Conservation (phyloP, 1,140 invertebrate species). For the Brachionus asplanchnoidis region DNA sequence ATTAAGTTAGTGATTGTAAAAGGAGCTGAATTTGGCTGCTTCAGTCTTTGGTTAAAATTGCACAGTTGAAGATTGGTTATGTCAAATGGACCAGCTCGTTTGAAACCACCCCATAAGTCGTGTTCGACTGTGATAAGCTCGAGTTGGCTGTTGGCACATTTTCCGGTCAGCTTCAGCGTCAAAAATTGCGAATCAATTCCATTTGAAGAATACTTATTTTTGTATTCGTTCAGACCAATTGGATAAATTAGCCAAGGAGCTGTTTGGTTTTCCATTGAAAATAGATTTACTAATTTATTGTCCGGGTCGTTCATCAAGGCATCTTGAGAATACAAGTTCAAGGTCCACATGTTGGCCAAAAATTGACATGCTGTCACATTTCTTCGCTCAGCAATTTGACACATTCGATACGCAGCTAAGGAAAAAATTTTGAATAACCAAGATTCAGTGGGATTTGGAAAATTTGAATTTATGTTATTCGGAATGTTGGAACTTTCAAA, state of each 20-base stretch:
- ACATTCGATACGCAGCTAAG: neutral
- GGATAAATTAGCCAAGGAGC: neutral
- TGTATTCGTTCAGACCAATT: neutral
- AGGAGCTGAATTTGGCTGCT: neutral
- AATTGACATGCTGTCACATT: slow-evolving; percentile 63
- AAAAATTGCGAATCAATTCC: neutral
- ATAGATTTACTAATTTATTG: neutral
- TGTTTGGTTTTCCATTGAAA: neutral
- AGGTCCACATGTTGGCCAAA: slow-evolving; percentile 66
- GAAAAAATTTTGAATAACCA: slow-evolving; percentile 24
- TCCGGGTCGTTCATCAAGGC: neutral
- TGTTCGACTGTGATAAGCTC: neutral
- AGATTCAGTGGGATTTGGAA: neutral
- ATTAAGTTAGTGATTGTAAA: neutral
- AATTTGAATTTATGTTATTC: neutral
- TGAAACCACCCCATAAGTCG: neutral
- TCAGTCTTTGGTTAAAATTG: neutral
- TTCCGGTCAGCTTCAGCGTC: neutral
- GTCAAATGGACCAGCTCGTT: neutral
- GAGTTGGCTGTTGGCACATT: neutral
- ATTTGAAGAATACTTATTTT: neutral
- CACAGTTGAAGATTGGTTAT: neutral
- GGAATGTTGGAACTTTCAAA: neutral
- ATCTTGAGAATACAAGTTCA: slow-evolving; percentile 59
- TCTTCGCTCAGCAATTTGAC: neutral